Evolutionary conservation across 2,797 vertebrate genomes (phyloP), one percentile per base, ranked within the genome.

Genomic region (Argentina silus): DNA sequence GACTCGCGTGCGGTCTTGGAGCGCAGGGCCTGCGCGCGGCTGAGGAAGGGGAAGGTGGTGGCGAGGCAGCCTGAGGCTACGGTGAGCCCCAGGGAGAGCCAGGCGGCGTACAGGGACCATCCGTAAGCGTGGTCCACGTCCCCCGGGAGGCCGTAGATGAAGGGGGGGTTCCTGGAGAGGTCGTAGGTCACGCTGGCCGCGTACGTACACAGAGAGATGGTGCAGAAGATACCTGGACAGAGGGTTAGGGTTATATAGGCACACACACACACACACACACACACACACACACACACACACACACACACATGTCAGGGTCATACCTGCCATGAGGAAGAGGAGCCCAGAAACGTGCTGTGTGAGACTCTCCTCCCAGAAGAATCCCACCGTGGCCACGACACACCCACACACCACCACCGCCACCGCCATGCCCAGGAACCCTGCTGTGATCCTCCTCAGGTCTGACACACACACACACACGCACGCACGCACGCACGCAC

Each of bases 291-390:
- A 3, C 2, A 21, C 17, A 59, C 17, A 59, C 61, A 61, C 59
- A 62, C 60, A 62, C 60, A 55, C 50, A 3, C 15, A 9, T 7
- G 11, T 6, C 23, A 17, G 43, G 43, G 9, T n/a, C 11, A 45
- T 93, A 96, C 96, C 95, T 95, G 95, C 94, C 94, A 95, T 96
- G 73, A 96, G 93, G 93, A 97, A 95, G 11, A 96, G 92, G 12
- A 96, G 92, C 43, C 95, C 95, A 0, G 95, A 94, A 60, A 96
- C 80, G 0, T 95, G 94, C 83, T 95, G 95, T 0, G 94, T 96
- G 80, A 97, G 90, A 82, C 92, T 96, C 69, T 96, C 93, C 82
- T 97, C 95, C 94, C 93, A 95, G 91, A 96, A 95, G 88, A 95
- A 97, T 1, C 95, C 94, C 9, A 95, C 93, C 0, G 88, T 89